These are phyloP conservation scores for Plagodis dolabraria DNA, from an alignment of 2,888 invertebrate species.

Conservation along the genomic window DNA sequence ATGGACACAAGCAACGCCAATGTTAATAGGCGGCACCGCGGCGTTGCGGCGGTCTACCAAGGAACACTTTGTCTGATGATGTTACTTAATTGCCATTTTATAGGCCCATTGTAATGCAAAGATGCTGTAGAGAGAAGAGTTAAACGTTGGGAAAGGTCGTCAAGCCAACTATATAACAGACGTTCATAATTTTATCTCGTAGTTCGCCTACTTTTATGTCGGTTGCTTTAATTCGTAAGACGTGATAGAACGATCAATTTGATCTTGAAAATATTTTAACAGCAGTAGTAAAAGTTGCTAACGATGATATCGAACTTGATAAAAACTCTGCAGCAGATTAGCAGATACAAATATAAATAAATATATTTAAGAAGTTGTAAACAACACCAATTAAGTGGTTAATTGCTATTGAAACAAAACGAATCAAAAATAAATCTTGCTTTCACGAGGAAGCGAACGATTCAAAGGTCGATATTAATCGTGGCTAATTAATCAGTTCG, in stretches of 20 bases:
- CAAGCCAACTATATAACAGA: constrained; percentile 42
- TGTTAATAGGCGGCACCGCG: background rate
- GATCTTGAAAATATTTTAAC: constrained; percentile 13
- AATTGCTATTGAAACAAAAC: constrained; percentile 43
- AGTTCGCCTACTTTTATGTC: constrained; percentile 19
- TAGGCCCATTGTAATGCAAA: constrained; percentile 50
- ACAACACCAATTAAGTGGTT: constrained; percentile 29
- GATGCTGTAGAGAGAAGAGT: constrained; percentile 42
- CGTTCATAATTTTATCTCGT: constrained; percentile 35
- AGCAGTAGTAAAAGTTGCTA: constrained; percentile 28
- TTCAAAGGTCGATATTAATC: constrained; percentile 68
- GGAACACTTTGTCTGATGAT: constrained; percentile 43
- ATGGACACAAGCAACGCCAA: constrained; percentile 24
- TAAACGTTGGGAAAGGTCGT: constrained; percentile 51
- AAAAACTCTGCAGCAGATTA: constrained; percentile 13
- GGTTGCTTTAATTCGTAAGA: constrained; percentile 25
- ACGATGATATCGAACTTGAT: constrained; percentile 27
- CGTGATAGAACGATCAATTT: constrained; percentile 29
- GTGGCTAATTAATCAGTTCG: constrained; percentile 81
- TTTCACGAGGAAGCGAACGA: constrained; percentile 58
- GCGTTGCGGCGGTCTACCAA: constrained; percentile 35
- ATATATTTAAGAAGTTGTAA: constrained; percentile 20
- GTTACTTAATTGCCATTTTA: constrained; percentile 47
- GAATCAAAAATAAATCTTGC: constrained; percentile 51
- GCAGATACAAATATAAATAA: constrained; percentile 20